Evolutionary conservation across 2,113 vertebrate genomes (phyloP).

Genomic region (Syngnathus floridae): DNA sequence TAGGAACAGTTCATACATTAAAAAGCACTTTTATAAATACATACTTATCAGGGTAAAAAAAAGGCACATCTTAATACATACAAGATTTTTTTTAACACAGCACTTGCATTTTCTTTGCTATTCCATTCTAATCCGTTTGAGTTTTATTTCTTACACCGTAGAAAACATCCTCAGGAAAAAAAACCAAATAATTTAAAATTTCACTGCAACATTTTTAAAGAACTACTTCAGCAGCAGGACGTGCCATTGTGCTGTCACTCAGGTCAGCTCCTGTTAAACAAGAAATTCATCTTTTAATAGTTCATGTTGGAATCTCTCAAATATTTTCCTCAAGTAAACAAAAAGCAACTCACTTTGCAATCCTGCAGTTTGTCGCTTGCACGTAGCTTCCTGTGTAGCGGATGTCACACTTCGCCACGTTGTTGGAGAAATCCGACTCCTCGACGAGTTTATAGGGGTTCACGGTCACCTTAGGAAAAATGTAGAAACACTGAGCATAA

Average conservation of each 20-base stretch:
- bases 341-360: constrained; percentile 52
- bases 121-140: no score
- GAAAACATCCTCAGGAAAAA: neutral
- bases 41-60: neutral
- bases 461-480: constrained; percentile 67
- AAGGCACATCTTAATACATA: neutral
- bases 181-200: neutral
- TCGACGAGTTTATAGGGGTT: constrained; percentile 71
- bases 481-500: neutral
- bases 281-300: neutral
- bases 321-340: neutral
- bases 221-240: neutral
- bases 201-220: neutral
- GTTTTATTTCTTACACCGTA: no score
- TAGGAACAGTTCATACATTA: neutral
- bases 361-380: constrained; percentile 71
- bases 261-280: constrained; percentile 57
- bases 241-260: constrained; percentile 3
- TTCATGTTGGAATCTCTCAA: neutral
- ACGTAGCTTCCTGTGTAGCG: constrained; percentile 70
- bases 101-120: constrained; percentile 2
- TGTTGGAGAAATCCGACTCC: constrained; percentile 76
- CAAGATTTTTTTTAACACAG: constrained; percentile 2
- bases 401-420: constrained; percentile 69
- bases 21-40: constrained; percentile 8